Conservation (phyloP, 1,140 invertebrate species). For the Zaprionus taronus region DNA sequence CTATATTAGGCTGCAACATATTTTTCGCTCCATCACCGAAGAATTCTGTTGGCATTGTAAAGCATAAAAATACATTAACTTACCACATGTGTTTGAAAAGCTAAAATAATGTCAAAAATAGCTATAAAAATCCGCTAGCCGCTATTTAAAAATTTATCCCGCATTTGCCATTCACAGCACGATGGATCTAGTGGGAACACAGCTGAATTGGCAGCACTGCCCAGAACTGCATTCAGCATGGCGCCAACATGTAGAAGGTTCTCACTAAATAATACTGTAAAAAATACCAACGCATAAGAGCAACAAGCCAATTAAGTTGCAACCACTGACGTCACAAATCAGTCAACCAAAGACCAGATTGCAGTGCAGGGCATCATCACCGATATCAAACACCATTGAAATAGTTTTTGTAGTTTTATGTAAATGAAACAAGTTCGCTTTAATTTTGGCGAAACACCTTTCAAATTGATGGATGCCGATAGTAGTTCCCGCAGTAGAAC, state of each 20-base stretch:
- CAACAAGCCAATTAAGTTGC: neutral
- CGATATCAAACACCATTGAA: constrained; percentile 1
- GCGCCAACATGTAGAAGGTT: neutral
- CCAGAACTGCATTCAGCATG: neutral
- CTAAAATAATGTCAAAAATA: too few relatives aligned
- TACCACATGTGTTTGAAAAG: too few relatives aligned
- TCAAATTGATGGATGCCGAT: constrained; percentile 59
- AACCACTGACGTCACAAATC: neutral
- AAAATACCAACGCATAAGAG: constrained; percentile 3
- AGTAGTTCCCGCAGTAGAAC: constrained; percentile 45
- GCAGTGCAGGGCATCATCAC: neutral
- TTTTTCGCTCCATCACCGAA: too few relatives aligned
- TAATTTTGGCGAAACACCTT: neutral
- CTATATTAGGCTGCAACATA: too few relatives aligned
- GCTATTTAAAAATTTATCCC: too few relatives aligned
- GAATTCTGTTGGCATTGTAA: too few relatives aligned
- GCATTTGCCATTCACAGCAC: too few relatives aligned
- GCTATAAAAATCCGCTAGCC: too few relatives aligned
- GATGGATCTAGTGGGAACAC: too few relatives aligned
- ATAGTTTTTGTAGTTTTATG: neutral
- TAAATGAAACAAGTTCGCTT: constrained; percentile 20
- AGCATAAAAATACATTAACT: too few relatives aligned
- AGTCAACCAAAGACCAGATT: neutral
- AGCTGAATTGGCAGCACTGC: too few relatives aligned
- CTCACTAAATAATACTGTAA: neutral